Evolutionary conservation across 2,113 vertebrate species (phyloP).

Genomic region (Protobothrops mucrosquamatus): DNA sequence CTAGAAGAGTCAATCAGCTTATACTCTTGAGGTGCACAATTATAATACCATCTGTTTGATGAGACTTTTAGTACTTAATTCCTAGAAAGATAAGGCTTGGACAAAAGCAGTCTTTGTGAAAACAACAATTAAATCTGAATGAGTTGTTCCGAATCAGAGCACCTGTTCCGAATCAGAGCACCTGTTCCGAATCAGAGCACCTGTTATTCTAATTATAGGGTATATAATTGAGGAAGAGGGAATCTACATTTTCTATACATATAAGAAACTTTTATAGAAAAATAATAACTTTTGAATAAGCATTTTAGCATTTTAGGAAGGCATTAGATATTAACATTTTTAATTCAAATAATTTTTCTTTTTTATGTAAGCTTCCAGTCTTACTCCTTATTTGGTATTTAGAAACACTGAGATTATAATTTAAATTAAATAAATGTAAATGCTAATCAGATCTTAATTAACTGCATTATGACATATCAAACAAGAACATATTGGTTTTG

Average conservation of each 20-base stretch:
- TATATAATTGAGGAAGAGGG: conserved; percentile 17
- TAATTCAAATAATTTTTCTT: background rate
- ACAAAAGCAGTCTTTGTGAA: conserved; percentile 39
- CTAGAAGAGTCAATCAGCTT: conserved; percentile 39
- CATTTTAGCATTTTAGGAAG: background rate
- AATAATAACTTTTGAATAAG: background rate
- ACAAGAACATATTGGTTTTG: background rate
- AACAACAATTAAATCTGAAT: conserved; percentile 42
- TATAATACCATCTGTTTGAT: conserved; percentile 52
- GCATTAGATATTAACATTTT: background rate
- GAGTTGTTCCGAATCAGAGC: no score
- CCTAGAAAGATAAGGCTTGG: conserved; percentile 42
- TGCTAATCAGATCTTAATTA: background rate
- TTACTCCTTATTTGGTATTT: background rate
- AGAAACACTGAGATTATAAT: background rate
- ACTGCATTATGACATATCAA: background rate
- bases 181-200: conserved; percentile 31
- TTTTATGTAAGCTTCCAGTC: background rate
- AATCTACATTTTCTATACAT: background rate
- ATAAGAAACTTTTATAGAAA: background rate
- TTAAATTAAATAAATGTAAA: background rate
- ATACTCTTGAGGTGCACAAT: conserved; percentile 32
- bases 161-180: no score
- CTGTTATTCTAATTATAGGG: conserved; percentile 20
- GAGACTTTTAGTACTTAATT: conserved; percentile 40